phyloP scores from a whole-genome alignment of 2,113 vertebrate genomes.

The Myanophis thanlyinensis region DNA sequence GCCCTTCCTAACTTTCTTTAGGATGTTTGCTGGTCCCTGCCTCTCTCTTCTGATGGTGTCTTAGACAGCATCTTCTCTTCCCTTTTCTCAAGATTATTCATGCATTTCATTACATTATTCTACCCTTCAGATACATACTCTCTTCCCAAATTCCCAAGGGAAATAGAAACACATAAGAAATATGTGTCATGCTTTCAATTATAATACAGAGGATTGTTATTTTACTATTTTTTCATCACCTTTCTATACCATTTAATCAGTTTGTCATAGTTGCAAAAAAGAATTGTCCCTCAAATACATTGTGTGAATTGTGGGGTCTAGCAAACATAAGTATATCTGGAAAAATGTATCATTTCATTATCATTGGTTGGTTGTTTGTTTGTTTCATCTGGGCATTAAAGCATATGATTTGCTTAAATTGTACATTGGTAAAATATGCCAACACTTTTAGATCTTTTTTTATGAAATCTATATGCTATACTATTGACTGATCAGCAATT shows the following conservation, averaged over 20 bases:
- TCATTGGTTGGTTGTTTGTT: too few species aligned
- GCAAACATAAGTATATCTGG: background rate
- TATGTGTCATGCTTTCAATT: background rate
- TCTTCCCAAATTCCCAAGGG: background rate
- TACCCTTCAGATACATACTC: background rate
- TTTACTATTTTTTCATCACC: background rate
- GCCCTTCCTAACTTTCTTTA: background rate
- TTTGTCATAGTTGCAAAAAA: background rate
- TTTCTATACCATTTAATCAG: background rate
- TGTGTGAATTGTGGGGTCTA: background rate
- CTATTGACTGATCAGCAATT: background rate
- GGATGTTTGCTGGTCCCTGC: background rate
- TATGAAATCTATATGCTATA: background rate
- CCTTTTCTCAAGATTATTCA: background rate
- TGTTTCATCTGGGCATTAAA: background rate
- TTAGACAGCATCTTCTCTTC: background rate
- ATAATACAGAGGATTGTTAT: background rate
- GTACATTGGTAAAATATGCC: background rate
- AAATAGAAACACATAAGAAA: background rate
- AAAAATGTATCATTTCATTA: background rate
- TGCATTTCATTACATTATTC: background rate
- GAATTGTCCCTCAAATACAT: background rate
- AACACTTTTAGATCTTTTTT: background rate
- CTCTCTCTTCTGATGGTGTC: background rate
- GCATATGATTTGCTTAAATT: background rate